Percentiles rank a stretch among this genome's conserved stretches.
phyloP scores from a whole-genome alignment of 2,888 invertebrate genomes.

The Agriopis marginaria region DNA sequence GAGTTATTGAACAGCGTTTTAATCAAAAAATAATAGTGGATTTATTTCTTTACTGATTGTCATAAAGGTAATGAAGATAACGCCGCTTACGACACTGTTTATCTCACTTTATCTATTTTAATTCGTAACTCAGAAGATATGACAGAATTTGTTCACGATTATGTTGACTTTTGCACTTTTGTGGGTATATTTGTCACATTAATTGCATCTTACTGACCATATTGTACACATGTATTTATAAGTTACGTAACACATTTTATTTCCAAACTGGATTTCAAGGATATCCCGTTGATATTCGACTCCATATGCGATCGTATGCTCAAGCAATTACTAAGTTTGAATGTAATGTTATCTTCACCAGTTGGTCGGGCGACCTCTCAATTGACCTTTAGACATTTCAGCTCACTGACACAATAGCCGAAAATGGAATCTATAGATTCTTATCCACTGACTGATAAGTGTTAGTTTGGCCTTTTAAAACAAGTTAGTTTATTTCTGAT shows the following conservation, averaged over 20 bases:
- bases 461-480: constrained; percentile 34
- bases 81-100: constrained; percentile 47
- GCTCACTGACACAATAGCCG: constrained; percentile 64
- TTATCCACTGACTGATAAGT: constrained; percentile 39
- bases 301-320: constrained; percentile 44
- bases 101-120: constrained; percentile 51
- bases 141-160: constrained; percentile 10
- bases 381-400: constrained; percentile 69
- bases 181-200: constrained; percentile 1
- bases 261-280: constrained; percentile 50
- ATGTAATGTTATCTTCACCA: constrained; percentile 63
- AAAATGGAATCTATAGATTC: constrained; percentile 44
- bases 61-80: constrained; percentile 41
- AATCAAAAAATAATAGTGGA: constrained; percentile 51
- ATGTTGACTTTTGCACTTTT: constrained; percentile 9
- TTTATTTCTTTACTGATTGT: constrained; percentile 55
- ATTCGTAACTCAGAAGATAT: constrained; percentile 34
- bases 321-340: constrained; percentile 50
- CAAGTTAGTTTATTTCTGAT: constrained; percentile 21
- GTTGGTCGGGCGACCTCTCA: constrained; percentile 64
- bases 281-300: constrained; percentile 38
- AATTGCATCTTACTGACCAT: constrained; percentile 19
- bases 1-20: constrained; percentile 44
- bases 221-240: constrained; percentile 35
- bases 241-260: constrained; percentile 30